Percentiles rank a stretch among this genome's conserved stretches.
Conservation (phyloP, 2,113 vertebrate genomes). For the Saccopteryx bilineata region DNA sequence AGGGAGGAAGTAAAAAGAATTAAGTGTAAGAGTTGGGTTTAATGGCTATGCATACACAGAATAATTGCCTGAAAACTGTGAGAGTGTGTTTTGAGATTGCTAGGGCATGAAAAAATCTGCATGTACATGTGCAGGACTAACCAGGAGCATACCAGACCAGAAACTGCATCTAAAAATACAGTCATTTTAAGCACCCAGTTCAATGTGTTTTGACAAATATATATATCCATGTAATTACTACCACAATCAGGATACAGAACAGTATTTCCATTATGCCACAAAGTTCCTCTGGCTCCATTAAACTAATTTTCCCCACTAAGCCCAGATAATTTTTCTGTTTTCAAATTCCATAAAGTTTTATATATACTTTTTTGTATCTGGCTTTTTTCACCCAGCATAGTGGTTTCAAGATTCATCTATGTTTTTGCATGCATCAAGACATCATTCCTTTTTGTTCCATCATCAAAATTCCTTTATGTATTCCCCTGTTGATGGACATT, state of each 20-base stretch:
- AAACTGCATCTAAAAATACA: neutral
- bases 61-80: neutral
- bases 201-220: neutral
- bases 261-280: neutral
- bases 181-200: neutral
- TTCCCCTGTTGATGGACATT: neutral
- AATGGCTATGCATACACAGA: neutral
- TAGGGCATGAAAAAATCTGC: neutral
- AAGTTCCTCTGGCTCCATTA: neutral
- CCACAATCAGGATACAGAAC: neutral
- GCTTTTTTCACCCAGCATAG: neutral
- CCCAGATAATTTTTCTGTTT: neutral
- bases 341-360: neutral
- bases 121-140: neutral
- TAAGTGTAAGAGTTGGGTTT: neutral
- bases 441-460: neutral
- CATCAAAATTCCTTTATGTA: neutral
- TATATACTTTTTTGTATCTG: neutral
- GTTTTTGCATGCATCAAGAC: neutral
- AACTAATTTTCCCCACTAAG: neutral
- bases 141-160: neutral
- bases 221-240: neutral
- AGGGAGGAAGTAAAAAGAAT: neutral
- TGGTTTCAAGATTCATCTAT: neutral
- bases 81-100: neutral